phyloP scores from a whole-genome alignment of 2,113 vertebrate species.

The Cyprinus carpio region DNA sequence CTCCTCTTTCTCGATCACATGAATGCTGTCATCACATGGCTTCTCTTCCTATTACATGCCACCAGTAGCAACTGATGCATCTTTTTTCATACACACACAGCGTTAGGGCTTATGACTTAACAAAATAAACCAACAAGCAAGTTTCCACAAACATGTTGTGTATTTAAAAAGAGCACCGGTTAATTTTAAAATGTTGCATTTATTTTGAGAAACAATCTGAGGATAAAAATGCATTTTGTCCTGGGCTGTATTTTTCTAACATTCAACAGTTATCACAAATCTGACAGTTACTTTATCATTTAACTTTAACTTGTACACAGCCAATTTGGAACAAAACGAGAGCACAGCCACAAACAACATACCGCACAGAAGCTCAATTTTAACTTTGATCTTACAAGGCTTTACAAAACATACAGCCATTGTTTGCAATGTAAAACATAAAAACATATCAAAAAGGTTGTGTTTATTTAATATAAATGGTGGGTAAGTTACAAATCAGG shows the following conservation, averaged over 20 bases:
- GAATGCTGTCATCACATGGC: slow-evolving; percentile 78
- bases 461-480: neutral
- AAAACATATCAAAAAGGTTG: slow-evolving; percentile 29
- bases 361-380: slow-evolving; percentile 34
- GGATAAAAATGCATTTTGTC: slow-evolving; percentile 36
- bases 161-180: neutral
- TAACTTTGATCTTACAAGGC: slow-evolving; percentile 27
- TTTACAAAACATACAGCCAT: slow-evolving; percentile 9
- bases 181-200: slow-evolving; percentile 44
- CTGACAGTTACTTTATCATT: slow-evolving; percentile 21
- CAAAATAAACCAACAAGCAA: neutral
- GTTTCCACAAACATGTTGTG: neutral
- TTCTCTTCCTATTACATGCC: slow-evolving; percentile 54
- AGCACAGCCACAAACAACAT: slow-evolving; percentile 25
- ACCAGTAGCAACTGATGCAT: slow-evolving; percentile 46
- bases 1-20: slow-evolving; percentile 77
- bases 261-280: slow-evolving; percentile 40
- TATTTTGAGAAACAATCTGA: slow-evolving; percentile 47
- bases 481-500: neutral
- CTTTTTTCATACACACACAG: slow-evolving; percentile 45
- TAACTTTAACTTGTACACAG: slow-evolving; percentile 22
- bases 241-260: slow-evolving; percentile 30
- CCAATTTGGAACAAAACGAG: slow-evolving; percentile 15
- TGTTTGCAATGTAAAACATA: neutral
- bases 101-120: neutral